phyloP scores from a whole-genome alignment of 2,797 vertebrate species.

The Miichthys miiuy region DNA sequence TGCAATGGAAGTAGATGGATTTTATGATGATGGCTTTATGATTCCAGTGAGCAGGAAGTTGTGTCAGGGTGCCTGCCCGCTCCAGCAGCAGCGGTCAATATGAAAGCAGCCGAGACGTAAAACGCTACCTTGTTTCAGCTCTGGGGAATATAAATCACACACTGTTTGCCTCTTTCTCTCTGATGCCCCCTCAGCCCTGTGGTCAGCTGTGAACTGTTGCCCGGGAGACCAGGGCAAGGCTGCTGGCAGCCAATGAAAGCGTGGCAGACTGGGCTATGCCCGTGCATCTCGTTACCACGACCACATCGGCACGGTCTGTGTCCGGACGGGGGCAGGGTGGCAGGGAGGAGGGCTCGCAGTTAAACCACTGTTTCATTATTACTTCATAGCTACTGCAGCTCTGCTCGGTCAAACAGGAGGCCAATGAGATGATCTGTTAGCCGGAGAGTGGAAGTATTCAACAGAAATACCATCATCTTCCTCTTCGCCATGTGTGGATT shows the following conservation, averaged over 20 bases:
- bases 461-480: constrained; percentile 8
- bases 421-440: constrained; percentile 22
- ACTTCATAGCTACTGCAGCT: constrained; percentile 30
- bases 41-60: constrained; percentile 68
- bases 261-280: constrained; percentile 61
- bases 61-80: constrained; percentile 59
- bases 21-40: constrained; percentile 71
- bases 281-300: constrained; percentile 71
- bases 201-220: constrained; percentile 82
- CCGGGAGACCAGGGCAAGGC: constrained; percentile 76
- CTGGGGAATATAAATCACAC: constrained; percentile 81
- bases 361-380: constrained; percentile 42
- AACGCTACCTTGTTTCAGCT: constrained; percentile 79
- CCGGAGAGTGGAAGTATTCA: constrained; percentile 29
- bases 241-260: constrained; percentile 80
- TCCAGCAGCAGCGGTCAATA: constrained; percentile 66
- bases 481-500: constrained; percentile 6
- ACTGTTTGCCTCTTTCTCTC: constrained; percentile 73
- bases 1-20: constrained; percentile 25
- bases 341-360: constrained; percentile 3
- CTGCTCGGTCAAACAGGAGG: constrained; percentile 16
- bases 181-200: constrained; percentile 74
- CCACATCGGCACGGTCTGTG: constrained; percentile 70
- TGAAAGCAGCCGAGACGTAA: constrained; percentile 71
- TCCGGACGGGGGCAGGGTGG: constrained; percentile 40